Evolutionary conservation across 92 coral and sea anemone species (phyloP).

Genomic region (Zoanthus gigantus): DNA sequence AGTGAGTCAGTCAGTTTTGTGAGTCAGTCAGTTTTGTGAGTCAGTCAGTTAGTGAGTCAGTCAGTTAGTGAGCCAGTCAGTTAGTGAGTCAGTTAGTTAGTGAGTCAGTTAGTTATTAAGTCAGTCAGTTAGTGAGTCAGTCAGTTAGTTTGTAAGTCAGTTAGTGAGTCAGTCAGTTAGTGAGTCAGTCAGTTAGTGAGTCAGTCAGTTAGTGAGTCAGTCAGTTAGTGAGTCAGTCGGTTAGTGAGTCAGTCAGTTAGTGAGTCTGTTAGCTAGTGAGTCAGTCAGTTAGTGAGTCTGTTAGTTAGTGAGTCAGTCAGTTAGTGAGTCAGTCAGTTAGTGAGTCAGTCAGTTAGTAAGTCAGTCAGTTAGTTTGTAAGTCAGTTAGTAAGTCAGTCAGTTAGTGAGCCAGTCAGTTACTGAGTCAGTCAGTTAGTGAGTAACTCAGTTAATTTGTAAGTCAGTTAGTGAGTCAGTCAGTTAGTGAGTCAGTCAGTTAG

Average conservation of each 20-base stretch:
- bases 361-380: neutral
- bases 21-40: neutral
- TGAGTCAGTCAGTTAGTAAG: neutral
- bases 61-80: neutral
- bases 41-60: neutral
- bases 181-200: too few species aligned
- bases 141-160: neutral
- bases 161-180: too few species aligned
- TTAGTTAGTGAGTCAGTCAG: neutral
- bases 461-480: neutral
- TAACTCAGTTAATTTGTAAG: too few species aligned
- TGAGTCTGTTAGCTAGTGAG: neutral
- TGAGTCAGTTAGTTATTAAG: neutral
- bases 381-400: neutral
- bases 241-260: neutral
- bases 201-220: neutral
- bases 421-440: neutral
- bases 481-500: too few species aligned
- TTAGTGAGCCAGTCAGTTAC: neutral
- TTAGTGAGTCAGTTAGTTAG: neutral
- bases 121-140: neutral
- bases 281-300: neutral
- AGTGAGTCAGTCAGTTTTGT: neutral
- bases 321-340: neutral
- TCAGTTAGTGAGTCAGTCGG: neutral